Percentiles rank a stretch among this genome's conserved stretches.
Conservation (phyloP, 2,888 invertebrate species). For the Pachycephus smyrnensis region DNA sequence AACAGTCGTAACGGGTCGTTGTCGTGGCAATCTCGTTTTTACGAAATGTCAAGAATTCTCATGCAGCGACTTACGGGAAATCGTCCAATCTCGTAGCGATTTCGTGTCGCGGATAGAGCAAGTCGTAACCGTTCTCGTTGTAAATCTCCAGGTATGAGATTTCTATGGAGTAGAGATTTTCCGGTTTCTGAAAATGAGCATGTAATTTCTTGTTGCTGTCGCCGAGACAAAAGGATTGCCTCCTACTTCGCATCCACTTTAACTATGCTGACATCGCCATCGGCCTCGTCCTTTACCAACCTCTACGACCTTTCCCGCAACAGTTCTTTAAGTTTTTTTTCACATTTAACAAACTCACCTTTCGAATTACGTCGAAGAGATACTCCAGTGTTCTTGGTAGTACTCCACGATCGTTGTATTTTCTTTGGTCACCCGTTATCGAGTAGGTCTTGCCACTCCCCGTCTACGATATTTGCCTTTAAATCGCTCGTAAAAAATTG, state of each 20-base stretch:
- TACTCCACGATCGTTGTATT: slow-evolving; percentile 67
- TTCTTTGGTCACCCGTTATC: slow-evolving; percentile 67
- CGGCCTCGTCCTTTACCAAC: not conserved
- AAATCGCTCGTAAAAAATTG: not conserved
- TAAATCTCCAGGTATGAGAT: slow-evolving; percentile 72
- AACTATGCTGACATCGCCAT: not conserved
- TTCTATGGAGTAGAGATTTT: slow-evolving; percentile 61
- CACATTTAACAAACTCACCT: slow-evolving; percentile 50
- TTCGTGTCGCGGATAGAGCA: slow-evolving; percentile 64
- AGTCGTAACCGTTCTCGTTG: slow-evolving; percentile 71
- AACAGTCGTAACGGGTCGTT: not conserved
- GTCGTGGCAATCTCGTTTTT: not conserved
- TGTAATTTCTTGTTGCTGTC: not conserved
- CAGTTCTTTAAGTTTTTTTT: not conserved
- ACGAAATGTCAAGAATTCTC: slow-evolving; percentile 1
- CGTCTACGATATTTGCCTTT: slow-evolving; percentile 57
- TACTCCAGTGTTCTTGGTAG: slow-evolving; percentile 69
- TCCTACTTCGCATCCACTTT: not conserved
- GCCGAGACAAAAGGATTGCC: not conserved
- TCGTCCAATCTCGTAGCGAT: slow-evolving; percentile 64
- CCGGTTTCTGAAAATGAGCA: slow-evolving; percentile 49
- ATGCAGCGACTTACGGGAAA: slow-evolving; percentile 65
- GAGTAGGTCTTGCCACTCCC: slow-evolving; percentile 72
- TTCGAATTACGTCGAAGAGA: slow-evolving; percentile 65
- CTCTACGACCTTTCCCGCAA: not conserved